These are phyloP conservation scores for Clinocottus analis DNA, from an alignment of 2,113 vertebrate species.

Conservation along the genomic window DNA sequence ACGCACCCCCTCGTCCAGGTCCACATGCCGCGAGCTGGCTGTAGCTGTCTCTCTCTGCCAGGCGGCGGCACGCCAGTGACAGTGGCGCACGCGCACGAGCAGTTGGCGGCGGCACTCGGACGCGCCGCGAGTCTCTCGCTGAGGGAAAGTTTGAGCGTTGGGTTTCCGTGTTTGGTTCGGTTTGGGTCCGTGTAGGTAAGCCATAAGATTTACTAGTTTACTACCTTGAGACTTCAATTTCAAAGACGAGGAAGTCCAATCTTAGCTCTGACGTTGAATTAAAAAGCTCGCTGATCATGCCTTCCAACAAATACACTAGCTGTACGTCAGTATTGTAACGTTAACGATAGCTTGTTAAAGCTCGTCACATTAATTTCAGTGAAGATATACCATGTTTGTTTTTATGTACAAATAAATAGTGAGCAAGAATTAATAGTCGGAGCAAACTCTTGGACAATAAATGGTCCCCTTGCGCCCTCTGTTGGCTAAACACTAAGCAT, in stretches of 20 bases:
- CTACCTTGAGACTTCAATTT: not conserved
- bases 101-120: constrained; percentile 1
- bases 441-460: not conserved
- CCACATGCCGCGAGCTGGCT: constrained; percentile 37
- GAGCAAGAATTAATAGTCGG: not conserved
- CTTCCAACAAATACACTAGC: no score
- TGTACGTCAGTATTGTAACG: not conserved
- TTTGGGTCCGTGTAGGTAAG: not conserved
- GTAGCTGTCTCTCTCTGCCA: constrained; percentile 45
- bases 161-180: not conserved
- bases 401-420: not conserved
- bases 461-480: constrained; percentile 33
- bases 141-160: not conserved
- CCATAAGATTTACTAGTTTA: not conserved
- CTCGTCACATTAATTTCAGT: not conserved
- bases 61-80: constrained; percentile 30
- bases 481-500: constrained; percentile 8
- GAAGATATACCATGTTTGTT: not conserved
- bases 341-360: not conserved
- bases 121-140: not conserved
- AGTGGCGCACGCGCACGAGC: constrained; percentile 36
- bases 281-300: no score
- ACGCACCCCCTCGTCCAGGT: constrained; percentile 12
- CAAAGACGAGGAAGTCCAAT: no score
- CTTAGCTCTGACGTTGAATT: no score